Evolutionary conservation across 2,888 invertebrate species (phyloP).

Genomic region (Drosophila subquinaria): DNA sequence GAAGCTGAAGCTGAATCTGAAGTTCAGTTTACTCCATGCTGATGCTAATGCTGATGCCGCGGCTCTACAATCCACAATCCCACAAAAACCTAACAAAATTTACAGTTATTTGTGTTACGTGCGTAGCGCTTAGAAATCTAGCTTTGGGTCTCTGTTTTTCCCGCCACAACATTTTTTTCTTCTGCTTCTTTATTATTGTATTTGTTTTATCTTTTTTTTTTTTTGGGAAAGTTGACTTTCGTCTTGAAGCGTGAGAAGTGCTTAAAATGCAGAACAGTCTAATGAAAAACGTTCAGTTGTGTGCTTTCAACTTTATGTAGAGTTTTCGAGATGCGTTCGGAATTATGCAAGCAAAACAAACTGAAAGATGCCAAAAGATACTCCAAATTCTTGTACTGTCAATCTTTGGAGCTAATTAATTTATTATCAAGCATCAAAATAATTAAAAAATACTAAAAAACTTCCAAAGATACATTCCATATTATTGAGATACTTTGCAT

Average conservation of each 20-base stretch:
- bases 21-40: slow-evolving; percentile 1
- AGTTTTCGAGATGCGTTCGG: background rate
- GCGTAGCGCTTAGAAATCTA: slow-evolving; percentile 63
- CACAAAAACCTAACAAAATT: slow-evolving; percentile 58
- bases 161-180: slow-evolving; percentile 16
- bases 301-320: background rate
- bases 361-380: background rate
- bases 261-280: slow-evolving; percentile 44
- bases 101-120: slow-evolving; percentile 73
- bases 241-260: slow-evolving; percentile 48
- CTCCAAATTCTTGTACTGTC: background rate
- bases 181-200: slow-evolving; percentile 1
- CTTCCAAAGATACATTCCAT: background rate
- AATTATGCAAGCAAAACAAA: slow-evolving; percentile 24
- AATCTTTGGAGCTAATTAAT: background rate
- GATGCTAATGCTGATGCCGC: slow-evolving; percentile 12
- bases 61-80: slow-evolving; percentile 43
- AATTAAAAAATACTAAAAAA: background rate
- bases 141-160: slow-evolving; percentile 26
- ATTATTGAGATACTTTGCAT: background rate
- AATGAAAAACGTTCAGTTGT: slow-evolving; percentile 28
- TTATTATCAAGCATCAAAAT: background rate
- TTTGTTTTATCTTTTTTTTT: slow-evolving; percentile 18
- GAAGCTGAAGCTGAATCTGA: slow-evolving; percentile 7
- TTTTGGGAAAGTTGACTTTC: slow-evolving; percentile 55